Conservation (phyloP, 2,113 vertebrate genomes). For the Engraulis encrasicolus region DNA sequence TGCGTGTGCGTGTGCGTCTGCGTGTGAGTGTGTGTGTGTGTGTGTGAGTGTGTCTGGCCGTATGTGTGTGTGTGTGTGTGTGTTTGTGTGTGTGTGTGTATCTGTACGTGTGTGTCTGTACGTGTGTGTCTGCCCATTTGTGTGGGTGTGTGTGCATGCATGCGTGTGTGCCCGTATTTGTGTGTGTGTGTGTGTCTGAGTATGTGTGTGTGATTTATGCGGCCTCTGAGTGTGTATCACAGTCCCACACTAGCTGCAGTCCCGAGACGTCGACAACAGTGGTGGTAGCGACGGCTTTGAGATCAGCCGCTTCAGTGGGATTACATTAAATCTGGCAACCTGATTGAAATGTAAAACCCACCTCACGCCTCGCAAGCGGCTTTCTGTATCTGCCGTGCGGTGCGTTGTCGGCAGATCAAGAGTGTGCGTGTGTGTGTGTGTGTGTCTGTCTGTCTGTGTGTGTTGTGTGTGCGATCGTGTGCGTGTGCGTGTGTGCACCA, state of each 20-base stretch:
- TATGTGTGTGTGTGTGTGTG: no score
- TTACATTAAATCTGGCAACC: conserved; percentile 36
- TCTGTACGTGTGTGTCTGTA: not conserved
- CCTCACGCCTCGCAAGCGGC: not conserved
- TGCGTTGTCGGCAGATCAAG: not conserved
- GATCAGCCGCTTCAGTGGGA: conserved; percentile 38
- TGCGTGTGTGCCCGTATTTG: no score
- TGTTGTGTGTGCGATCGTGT: no score
- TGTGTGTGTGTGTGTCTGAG: no score
- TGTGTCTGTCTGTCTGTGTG: no score
- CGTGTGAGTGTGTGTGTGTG: not conserved
- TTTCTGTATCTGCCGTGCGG: not conserved
- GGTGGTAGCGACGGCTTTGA: not conserved
- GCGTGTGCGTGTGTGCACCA: no score
- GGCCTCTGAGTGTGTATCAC: not conserved
- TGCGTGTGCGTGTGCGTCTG: not conserved
- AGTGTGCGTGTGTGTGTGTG: no score
- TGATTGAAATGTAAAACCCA: conserved; percentile 37
- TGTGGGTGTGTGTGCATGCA: not conserved
- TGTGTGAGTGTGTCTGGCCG: not conserved
- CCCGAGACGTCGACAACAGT: conserved; percentile 29
- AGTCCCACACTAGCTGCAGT: not conserved
- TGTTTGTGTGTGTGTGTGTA: no score
- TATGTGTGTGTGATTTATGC: not conserved
- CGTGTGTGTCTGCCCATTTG: not conserved